Evolutionary conservation across 2,888 invertebrate genomes (phyloP), one percentile per base, ranked within the genome.

Genomic region (Leptopilina drosophilae): DNA sequence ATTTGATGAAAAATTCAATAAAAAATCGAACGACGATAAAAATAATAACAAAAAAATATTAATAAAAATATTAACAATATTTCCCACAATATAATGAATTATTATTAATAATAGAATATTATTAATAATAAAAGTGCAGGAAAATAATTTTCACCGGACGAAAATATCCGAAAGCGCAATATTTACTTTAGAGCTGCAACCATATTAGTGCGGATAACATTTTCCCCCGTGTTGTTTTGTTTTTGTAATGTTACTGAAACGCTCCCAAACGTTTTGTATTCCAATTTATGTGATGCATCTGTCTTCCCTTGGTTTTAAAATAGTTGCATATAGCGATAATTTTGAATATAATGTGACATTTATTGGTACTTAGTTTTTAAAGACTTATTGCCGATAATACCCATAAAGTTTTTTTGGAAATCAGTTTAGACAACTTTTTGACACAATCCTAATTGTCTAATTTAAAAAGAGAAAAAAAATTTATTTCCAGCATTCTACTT

Each of bases 171-270:
- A 53, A 46, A 49, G 49, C n/a, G 12, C 9, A 67, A 33, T 73
- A 53, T 33, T 73, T 73, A 56, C 56, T 73, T 73, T 69, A 14
- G 53, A 73, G 73, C 33, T 33, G 33, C 5, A 49, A 40, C 14
- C 12, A 56, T 56, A 73, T 56, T 73, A 73, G 1, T 26, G 9
- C n/a, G 33, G 56, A 9, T 56, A 73, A 33, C 4, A 53, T 33
- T 3, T 26, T 56, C 33, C 53, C 26, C 33, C n/a, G n/a, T 3
- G 5, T 33, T 62, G 20, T 62, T 62, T 62, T 15, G 20, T 62
- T 15, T 20, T 62, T 42, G 20, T 62, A 62, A 62, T 20, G 62
- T 49, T 49, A 15, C 59, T 59, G 14, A 15, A 59, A 59, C 20
- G 59, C 59, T 59, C 15, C 14, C 33, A 33, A 59, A 59, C 59